These are phyloP conservation scores for Chelonoidis abingdonii DNA, from an alignment of 2,113 vertebrate genomes.

Conservation along the genomic window DNA sequence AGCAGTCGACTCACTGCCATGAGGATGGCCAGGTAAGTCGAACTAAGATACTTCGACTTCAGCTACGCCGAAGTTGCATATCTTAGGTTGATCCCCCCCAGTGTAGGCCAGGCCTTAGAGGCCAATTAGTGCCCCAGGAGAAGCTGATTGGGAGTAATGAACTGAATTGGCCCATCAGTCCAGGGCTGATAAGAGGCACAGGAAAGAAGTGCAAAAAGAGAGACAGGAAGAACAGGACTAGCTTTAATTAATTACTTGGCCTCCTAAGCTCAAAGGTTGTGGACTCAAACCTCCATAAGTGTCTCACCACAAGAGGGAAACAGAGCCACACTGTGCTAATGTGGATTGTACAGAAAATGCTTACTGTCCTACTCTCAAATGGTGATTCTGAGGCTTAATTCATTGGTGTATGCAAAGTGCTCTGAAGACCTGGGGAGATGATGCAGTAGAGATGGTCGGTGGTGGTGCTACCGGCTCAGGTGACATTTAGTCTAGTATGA, in stretches of 20 bases:
- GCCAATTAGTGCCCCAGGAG: too few species aligned
- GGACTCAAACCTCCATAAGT: not conserved
- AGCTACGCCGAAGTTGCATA: too few species aligned
- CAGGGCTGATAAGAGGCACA: too few species aligned
- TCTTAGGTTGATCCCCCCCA: too few species aligned
- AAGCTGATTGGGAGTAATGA: too few species aligned
- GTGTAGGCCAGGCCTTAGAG: too few species aligned
- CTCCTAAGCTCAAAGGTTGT: not conserved
- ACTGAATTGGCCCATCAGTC: too few species aligned
- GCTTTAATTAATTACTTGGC: not conserved
- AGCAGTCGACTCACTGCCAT: too few species aligned
- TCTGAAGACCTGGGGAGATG: not conserved
- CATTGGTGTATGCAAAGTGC: not conserved
- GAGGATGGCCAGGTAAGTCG: too few species aligned
- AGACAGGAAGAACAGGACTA: too few species aligned
- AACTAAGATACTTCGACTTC: too few species aligned
- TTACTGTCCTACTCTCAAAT: not conserved
- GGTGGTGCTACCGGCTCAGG: not conserved
- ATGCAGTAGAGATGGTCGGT: not conserved
- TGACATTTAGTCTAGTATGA: not conserved
- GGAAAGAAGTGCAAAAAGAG: too few species aligned
- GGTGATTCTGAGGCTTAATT: not conserved
- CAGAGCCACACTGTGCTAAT: not conserved
- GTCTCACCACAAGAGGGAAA: not conserved
- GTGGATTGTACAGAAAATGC: not conserved